Evolutionary conservation across 37 sponge, comb jelly and placozoan genomes (phyloP).

Genomic region (Aphrocallistes beatrix): DNA sequence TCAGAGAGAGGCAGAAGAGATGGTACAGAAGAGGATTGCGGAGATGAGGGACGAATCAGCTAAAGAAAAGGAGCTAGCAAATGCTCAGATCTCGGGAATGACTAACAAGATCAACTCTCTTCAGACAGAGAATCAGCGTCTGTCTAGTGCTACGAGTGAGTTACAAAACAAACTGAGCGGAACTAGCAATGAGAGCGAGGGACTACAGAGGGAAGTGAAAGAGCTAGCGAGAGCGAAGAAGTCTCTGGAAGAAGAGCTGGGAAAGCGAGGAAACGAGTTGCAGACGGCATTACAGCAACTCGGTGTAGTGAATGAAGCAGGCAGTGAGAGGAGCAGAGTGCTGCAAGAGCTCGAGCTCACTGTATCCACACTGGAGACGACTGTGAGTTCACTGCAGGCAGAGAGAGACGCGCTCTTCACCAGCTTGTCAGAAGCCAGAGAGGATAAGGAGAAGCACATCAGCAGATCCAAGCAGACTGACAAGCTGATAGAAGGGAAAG

Average conservation of each 20-base stretch:
- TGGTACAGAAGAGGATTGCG: not conserved
- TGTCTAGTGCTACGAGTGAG: not conserved
- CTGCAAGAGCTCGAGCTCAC: not conserved
- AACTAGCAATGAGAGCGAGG: not conserved
- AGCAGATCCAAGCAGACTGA: not conserved
- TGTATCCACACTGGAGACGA: not conserved
- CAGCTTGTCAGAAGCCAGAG: not conserved
- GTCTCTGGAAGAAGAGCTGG: not conserved
- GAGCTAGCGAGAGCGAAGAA: not conserved
- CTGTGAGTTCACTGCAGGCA: not conserved
- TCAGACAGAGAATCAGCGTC: not conserved
- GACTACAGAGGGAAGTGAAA: not conserved
- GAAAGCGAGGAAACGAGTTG: not conserved
- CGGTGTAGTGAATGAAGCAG: not conserved
- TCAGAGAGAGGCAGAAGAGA: not conserved
- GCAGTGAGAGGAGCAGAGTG: not conserved
- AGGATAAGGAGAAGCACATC: not conserved
- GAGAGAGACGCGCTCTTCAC: conserved; percentile 10
- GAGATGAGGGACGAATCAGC: not conserved
- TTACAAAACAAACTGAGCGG: not conserved
- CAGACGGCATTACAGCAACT: not conserved
- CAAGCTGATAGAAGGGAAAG: not conserved
- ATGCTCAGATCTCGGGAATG: not conserved
- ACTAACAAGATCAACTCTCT: not conserved
- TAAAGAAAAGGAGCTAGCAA: not conserved